Base-by-base conservation (phyloP, 2,888 invertebrate genomes). In the Campaea margaritaria region DNA sequence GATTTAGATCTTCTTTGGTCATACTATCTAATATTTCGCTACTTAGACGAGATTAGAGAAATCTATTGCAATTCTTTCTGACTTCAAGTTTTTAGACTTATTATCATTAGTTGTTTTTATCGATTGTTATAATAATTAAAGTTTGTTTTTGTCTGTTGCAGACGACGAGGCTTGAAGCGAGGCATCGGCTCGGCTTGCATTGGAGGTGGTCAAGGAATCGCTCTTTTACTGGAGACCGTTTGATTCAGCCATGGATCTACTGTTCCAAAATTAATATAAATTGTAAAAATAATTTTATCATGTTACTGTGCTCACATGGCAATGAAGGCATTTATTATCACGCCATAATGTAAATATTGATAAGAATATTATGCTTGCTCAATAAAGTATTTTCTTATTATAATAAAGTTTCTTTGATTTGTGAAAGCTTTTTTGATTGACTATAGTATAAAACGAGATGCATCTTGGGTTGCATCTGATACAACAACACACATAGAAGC, bases 171-270 rank as follows among this genome's bases (percentile, higher is more conserved):
- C 55, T 94, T 95, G 31, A 98, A 97, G 86, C 94, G 95, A 68
- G 98, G 95, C 27, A 95, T 99, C 78, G 99, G 99, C 11, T 96
- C 99, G 3, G 99, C 99, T 0, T 99, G 99, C 82, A 99, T 99
- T 85, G 99, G 99, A 34, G 99, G 99, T 38, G 99, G 99, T 21
- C 99, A 99, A 91, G 99, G 99, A 55, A 99, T 99, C 76, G 98
- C 99, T 7, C 79, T 99, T 0, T 93, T 99, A 65, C 79, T 99
- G 43, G 99, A 99, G 89, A 91, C 94, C 67, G 88, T 95, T 65
- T 95, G 89, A 93, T 68, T 36, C 41, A 3, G 21, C 21, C 21
- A 21, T 21, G 21, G 5, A n/a, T n/a, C n/a, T n/a, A 3, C n/a
- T 16, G 13, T 39, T 13, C 39, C 1, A 13, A 39, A 39, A 36